phyloP scores from a whole-genome alignment of 37 sponge, comb jelly and placozoan species.

The Eunapius fragilis region DNA sequence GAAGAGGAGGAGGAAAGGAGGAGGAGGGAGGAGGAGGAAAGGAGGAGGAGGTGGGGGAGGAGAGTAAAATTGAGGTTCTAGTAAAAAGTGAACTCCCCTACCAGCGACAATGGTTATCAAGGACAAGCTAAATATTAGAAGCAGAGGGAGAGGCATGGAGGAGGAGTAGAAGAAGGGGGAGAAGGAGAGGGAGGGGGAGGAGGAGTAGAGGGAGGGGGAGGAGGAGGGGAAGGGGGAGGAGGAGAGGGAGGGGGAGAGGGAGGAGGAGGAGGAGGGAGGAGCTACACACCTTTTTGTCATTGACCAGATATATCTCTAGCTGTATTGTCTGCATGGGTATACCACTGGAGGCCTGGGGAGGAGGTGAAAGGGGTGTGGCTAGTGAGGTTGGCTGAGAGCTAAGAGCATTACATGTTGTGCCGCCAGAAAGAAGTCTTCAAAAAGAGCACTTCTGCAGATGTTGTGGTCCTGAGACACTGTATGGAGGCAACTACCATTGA shows the following conservation, averaged over 20 bases:
- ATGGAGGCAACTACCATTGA: too few species aligned
- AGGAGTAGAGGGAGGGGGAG: not conserved
- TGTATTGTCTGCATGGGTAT: not conserved
- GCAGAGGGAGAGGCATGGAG: not conserved
- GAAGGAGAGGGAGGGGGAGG: too few species aligned
- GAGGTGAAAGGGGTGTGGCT: not conserved
- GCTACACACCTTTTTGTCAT: conserved; percentile 43
- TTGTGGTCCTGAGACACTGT: conserved; percentile 41
- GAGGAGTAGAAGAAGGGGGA: not conserved
- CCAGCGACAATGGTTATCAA: too few species aligned
- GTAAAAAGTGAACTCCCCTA: too few species aligned
- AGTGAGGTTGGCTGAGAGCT: too few species aligned
- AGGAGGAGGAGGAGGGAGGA: not conserved
- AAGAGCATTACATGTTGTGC: conserved; percentile 32
- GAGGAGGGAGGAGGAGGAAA: not conserved
- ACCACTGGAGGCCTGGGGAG: conserved; percentile 43
- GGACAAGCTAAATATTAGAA: too few species aligned
- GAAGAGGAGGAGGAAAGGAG: too few species aligned
- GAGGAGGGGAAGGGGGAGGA: not conserved
- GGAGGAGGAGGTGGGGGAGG: not conserved
- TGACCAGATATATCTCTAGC: conserved; percentile 52
- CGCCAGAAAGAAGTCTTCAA: conserved; percentile 66
- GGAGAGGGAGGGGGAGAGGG: not conserved
- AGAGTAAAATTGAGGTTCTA: too few species aligned
- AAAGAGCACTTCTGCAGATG: conserved; percentile 31